These are phyloP conservation scores for Deilephila elpenor DNA, from an alignment of 2,888 invertebrate genomes.

Conservation along the genomic window DNA sequence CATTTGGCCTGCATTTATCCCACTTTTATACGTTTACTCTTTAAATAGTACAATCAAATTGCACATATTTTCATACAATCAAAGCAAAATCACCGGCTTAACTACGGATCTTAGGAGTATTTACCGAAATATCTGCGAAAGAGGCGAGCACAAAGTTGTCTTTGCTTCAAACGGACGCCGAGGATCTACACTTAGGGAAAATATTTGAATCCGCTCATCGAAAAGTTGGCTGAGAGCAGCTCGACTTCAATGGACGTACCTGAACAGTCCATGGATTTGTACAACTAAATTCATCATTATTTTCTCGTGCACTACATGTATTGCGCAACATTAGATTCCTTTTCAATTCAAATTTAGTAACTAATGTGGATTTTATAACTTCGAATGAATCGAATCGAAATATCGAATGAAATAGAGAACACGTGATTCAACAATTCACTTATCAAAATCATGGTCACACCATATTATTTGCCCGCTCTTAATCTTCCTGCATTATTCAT, in stretches of 20 bases:
- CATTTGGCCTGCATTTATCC: too few species aligned
- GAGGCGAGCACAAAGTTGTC: slow-evolving; percentile 52
- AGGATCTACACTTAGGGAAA: slow-evolving; percentile 67
- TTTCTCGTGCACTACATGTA: slow-evolving; percentile 37
- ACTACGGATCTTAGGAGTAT: slow-evolving; percentile 50
- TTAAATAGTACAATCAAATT: not conserved
- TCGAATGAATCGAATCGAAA: too few species aligned
- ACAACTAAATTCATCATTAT: slow-evolving; percentile 58
- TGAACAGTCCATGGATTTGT: slow-evolving; percentile 52
- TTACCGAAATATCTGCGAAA: slow-evolving; percentile 58
- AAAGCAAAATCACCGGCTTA: slow-evolving; percentile 39
- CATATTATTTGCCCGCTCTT: too few species aligned
- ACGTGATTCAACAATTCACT: too few species aligned
- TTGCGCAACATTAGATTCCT: not conserved
- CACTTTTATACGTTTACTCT: too few species aligned
- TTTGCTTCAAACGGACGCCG: slow-evolving; percentile 62
- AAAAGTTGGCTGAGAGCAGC: slow-evolving; percentile 53
- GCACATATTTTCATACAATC: slow-evolving; percentile 10
- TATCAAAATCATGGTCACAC: too few species aligned
- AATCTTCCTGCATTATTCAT: too few species aligned
- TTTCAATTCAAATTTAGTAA: not conserved
- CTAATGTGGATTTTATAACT: too few species aligned
- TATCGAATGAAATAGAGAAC: too few species aligned
- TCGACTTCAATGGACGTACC: slow-evolving; percentile 60
- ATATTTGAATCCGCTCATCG: slow-evolving; percentile 73